phyloP scores from a whole-genome alignment of 2,113 vertebrate species.

The Bos indicus region DNA sequence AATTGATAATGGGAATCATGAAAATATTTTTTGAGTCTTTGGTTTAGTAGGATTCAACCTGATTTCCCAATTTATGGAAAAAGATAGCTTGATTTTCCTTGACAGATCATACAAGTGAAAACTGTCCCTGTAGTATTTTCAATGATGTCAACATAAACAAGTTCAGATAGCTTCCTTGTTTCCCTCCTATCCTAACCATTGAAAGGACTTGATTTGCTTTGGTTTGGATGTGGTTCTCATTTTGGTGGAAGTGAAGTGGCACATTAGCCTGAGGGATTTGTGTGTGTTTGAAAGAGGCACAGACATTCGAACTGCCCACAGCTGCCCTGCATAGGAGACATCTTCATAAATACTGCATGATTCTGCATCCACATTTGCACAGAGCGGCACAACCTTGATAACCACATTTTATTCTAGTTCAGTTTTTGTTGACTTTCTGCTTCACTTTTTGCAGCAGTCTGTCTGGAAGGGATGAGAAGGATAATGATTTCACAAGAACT shows the following conservation, averaged over 20 bases:
- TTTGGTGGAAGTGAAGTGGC: background rate
- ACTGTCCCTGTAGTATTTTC: background rate
- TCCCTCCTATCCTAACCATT: background rate
- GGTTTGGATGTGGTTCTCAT: background rate
- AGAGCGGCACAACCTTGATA: background rate
- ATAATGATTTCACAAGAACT: conserved; percentile 43
- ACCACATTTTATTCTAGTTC: background rate
- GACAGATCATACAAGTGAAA: background rate
- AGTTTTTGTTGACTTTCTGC: conserved; percentile 32
- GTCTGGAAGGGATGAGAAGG: background rate
- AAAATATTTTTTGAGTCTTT: background rate
- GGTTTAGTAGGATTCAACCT: background rate
- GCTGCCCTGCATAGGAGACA: background rate
- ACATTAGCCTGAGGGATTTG: background rate
- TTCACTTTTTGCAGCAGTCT: conserved; percentile 5
- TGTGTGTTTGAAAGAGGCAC: background rate
- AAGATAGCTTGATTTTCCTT: background rate
- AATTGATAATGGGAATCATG: background rate
- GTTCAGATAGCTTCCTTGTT: background rate
- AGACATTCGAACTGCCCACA: background rate
- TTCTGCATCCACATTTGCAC: background rate
- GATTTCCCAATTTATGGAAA: conserved; percentile 2
- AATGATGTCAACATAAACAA: background rate
- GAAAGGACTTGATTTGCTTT: background rate
- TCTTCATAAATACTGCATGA: background rate